Conservation (phyloP, 2,888 invertebrate species). For the Drosophila testacea region DNA sequence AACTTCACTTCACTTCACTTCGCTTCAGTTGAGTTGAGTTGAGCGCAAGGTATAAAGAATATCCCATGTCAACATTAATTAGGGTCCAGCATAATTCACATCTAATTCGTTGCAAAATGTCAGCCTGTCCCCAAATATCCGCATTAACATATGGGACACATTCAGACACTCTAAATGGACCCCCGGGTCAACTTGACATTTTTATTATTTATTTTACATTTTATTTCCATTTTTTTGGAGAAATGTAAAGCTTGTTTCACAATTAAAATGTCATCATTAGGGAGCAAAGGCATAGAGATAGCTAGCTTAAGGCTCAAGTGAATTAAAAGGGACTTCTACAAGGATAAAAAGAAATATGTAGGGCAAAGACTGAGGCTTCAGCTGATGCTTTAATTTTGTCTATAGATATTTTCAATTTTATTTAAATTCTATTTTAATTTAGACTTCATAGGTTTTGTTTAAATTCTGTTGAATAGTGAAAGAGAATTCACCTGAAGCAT, state of each 20-base stretch:
- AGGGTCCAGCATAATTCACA: conserved; percentile 72
- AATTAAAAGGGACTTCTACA: conserved; percentile 11
- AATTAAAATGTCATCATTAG: conserved; percentile 58
- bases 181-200: conserved; percentile 40
- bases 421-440: too few relatives aligned
- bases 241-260: conserved; percentile 33
- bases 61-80: conserved; percentile 79
- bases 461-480: not conserved
- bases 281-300: not conserved
- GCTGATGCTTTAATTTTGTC: too few relatives aligned
- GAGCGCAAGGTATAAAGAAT: conserved; percentile 38
- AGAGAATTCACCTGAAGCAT: not conserved
- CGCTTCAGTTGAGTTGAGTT: too few relatives aligned
- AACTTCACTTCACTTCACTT: conserved; percentile 4
- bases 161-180: conserved; percentile 34
- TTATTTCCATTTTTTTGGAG: not conserved
- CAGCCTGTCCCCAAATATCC: conserved; percentile 25
- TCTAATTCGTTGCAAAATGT: conserved; percentile 54
- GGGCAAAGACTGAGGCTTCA: too few relatives aligned
- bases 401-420: too few relatives aligned
- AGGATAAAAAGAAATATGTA: not conserved
- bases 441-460: too few relatives aligned
- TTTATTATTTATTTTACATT: conserved; percentile 33
- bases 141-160: conserved; percentile 53
- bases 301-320: conserved; percentile 7